phyloP scores from a whole-genome alignment of 2,113 vertebrate genomes.

The Elachura formosa region DNA sequence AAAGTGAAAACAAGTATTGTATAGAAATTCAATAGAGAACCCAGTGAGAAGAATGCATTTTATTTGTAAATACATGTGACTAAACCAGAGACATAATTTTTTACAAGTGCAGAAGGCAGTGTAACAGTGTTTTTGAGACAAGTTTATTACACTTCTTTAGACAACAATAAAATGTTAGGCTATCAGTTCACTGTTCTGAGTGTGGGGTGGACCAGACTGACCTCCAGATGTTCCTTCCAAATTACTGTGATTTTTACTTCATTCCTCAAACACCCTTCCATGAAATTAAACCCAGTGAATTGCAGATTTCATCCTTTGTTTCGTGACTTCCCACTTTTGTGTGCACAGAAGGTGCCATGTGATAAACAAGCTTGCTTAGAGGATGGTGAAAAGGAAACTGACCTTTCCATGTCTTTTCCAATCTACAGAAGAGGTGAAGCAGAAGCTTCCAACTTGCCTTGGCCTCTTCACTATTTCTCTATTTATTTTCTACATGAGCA shows the following conservation, averaged over 20 bases:
- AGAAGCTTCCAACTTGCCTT: neutral
- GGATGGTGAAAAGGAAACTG: neutral
- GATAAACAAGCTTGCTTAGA: neutral
- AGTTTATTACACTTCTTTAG: neutral
- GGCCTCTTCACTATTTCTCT: neutral
- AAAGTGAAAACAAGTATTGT: neutral
- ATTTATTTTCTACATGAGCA: neutral
- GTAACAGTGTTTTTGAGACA: neutral
- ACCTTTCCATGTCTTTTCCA: neutral
- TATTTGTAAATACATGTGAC: neutral
- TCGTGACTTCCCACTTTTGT: neutral
- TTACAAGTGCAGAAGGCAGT: neutral
- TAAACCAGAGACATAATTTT: rapidly evolving
- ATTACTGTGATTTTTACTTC: neutral
- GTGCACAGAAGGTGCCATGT: neutral
- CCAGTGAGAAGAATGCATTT: neutral
- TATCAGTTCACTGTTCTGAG: neutral
- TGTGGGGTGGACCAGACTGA: neutral
- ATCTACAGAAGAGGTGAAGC: neutral
- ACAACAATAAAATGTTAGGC: neutral
- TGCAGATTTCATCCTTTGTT: neutral
- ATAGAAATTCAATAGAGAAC: neutral
- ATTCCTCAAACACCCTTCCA: neutral
- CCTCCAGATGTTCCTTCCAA: neutral
- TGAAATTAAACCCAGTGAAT: neutral